phyloP scores from a whole-genome alignment of 1,140 invertebrate genomes.

The Amyelois transitella region DNA sequence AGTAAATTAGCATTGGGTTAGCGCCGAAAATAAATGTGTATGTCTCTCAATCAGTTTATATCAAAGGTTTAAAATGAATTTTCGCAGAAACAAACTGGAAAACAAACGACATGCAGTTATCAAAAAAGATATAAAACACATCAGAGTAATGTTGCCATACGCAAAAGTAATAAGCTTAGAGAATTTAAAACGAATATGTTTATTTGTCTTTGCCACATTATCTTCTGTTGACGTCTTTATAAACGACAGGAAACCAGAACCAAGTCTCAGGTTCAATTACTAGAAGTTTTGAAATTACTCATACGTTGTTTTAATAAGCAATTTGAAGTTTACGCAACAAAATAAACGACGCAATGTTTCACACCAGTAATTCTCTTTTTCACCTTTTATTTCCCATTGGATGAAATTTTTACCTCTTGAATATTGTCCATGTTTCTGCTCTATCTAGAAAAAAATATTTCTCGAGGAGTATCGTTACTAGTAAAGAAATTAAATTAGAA shows the following conservation, averaged over 20 bases:
- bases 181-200: background rate
- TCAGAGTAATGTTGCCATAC: constrained; percentile 6
- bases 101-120: no score
- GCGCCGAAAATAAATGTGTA: no score
- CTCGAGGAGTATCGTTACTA: no score
- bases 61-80: no score
- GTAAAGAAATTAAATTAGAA: no score
- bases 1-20: no score
- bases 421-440: background rate
- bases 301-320: background rate
- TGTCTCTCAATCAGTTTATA: no score
- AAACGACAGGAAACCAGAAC: background rate
- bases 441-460: no score
- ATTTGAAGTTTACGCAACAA: background rate
- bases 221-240: constrained; percentile 13
- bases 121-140: background rate
- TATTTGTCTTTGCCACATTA: constrained; percentile 16
- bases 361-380: background rate
- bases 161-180: background rate
- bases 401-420: no score
- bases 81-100: no score
- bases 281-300: background rate
- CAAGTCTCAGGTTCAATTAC: background rate
- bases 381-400: no score
- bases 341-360: background rate